Base-by-base conservation (phyloP, 1,140 invertebrate genomes). In the Drosophila watanabei region DNA sequence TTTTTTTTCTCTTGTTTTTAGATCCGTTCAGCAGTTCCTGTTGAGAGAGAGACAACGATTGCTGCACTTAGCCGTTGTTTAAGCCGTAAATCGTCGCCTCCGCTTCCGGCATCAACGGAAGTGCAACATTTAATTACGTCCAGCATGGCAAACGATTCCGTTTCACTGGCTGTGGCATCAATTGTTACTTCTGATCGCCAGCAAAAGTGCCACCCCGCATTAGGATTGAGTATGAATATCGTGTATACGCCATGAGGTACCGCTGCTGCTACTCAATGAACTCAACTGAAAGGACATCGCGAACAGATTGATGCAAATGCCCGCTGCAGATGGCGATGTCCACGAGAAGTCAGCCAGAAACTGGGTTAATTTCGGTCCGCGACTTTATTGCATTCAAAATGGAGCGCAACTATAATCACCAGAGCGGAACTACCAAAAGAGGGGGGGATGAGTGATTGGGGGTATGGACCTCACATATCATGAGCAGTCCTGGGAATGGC, bases 81-180 rank as follows among this genome's bases (percentile, higher is more conserved):
- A 63, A 63, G 60, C 60, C 69, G 64, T 70, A 81, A 81, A 59
- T 49, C 71, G 82, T 73, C 64, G 79, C 51, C 35, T 66, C 37
- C 35, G 37, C 33, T 85, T 79, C 79, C 82, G 81, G 43, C 54
- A 45, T 48, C 33, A 35, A 35, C 57, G 79, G 58, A 75, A 61
- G 70, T 65, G 64, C 70, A 52, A 79, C 62, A 82, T 86, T 86
- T 87, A 86, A 86, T 86, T 86, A 79, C 75, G 61, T 56, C 30
- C 75, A 61, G 65, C 54, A 58, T 49, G 64, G 68, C 59, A 75
- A 79, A 77, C 82, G 80, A 81, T 66, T 75, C 49, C 45, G 64
- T 75, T 69, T 49, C 59, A 82, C 60, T 64, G 48, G 57, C 58
- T 43, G 20, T 59, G 56, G 39, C 62, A 41, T 49, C 30, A 35